These are phyloP conservation scores for Danio choprae DNA, from an alignment of 2,797 vertebrate genomes.

Conservation along the genomic window DNA sequence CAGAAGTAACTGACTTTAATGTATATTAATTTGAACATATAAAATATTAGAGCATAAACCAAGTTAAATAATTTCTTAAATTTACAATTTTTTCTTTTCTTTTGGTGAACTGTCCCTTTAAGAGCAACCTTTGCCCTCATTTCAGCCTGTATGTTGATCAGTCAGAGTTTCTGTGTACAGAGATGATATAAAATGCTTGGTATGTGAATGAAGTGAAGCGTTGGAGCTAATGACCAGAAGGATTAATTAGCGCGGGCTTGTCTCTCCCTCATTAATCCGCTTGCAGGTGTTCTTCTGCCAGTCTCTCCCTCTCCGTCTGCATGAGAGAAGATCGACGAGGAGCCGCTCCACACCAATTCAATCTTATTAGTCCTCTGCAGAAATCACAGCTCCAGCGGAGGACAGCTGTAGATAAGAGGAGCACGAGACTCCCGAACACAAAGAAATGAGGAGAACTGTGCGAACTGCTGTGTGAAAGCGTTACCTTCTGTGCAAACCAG, in stretches of 20 bases:
- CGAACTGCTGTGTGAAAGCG: background rate
- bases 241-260: conserved; percentile 79
- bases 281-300: conserved; percentile 76
- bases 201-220: conserved; percentile 57
- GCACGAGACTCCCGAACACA: conserved; percentile 33
- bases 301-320: conserved; percentile 67
- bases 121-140: conserved; percentile 21
- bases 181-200: conserved; percentile 17
- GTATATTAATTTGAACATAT: too few relatives aligned
- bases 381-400: conserved; percentile 66
- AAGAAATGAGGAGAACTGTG: conserved; percentile 11
- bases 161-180: background rate
- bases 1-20: background rate
- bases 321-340: conserved; percentile 74
- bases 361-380: conserved; percentile 73
- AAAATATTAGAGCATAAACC: too few relatives aligned
- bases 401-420: conserved; percentile 44
- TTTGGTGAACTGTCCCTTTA: conserved; percentile 6
- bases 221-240: conserved; percentile 71
- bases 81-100: background rate
- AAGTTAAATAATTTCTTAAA: background rate
- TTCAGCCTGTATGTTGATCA: conserved; percentile 21
- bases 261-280: conserved; percentile 79
- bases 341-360: conserved; percentile 73
- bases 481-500: conserved; percentile 3